A percentile compares a stretch with the other conserved stretches of the same genome.
These are phyloP conservation scores for Isichthys henryi DNA, from an alignment of 2,113 vertebrate species.

Conservation along the genomic window DNA sequence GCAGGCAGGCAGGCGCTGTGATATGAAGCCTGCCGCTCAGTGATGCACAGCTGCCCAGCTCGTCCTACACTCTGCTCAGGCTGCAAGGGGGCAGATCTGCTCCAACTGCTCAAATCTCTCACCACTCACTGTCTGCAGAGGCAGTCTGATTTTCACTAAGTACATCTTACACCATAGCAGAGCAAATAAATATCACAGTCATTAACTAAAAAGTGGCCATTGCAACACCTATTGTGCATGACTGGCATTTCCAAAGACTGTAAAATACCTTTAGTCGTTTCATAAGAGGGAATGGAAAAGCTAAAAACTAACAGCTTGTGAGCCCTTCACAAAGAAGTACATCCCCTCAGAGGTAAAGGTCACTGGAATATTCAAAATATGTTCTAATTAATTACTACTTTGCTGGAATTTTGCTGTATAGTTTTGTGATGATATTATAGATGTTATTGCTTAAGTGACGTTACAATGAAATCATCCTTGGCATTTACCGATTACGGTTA, in stretches of 20 bases:
- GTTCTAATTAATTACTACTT: not conserved
- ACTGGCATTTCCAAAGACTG: not conserved
- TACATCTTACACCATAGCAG: not conserved
- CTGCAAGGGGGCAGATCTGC: slow-evolving; percentile 14
- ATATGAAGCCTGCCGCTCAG: not conserved
- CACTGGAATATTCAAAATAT: not conserved
- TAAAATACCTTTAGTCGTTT: not conserved
- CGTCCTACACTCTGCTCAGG: slow-evolving; percentile 15
- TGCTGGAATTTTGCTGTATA: not conserved
- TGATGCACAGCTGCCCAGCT: not conserved
- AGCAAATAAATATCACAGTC: not conserved
- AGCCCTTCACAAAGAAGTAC: not conserved
- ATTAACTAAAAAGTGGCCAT: not conserved
- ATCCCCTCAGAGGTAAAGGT: not conserved
- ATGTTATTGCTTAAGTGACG: not conserved
- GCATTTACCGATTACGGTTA: not conserved
- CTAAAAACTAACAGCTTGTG: not conserved
- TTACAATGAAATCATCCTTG: not conserved
- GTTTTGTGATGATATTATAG: not conserved
- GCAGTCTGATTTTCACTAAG: not conserved
- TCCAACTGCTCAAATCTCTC: slow-evolving; percentile 10
- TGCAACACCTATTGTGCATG: not conserved
- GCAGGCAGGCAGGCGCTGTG: not conserved
- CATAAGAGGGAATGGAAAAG: not conserved
- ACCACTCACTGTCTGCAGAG: not conserved